phyloP scores from a whole-genome alignment of 2,888 invertebrate species.

The Dryobotodes eremita region DNA sequence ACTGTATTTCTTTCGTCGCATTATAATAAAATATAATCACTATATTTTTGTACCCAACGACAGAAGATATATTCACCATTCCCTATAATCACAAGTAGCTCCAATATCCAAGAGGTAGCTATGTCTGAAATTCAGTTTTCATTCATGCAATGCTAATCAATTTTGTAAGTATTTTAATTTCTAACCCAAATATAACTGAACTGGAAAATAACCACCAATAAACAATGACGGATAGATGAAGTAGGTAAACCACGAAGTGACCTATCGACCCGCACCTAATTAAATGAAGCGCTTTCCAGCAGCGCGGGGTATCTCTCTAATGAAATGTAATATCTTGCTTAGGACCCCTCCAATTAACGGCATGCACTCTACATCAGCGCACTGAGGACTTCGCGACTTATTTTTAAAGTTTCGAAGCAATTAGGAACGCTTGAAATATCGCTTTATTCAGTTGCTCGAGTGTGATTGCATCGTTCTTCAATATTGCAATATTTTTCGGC shows the following conservation, averaged over 20 bases:
- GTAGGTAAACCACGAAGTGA: conserved; percentile 51
- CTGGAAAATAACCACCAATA: conserved; percentile 24
- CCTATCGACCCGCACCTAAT: conserved; percentile 70
- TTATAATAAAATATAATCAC: neutral
- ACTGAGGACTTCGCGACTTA: conserved; percentile 28
- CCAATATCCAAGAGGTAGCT: neutral
- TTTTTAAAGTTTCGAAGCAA: conserved; percentile 36
- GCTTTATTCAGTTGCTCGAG: neutral
- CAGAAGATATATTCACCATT: neutral
- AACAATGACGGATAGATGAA: conserved; percentile 32
- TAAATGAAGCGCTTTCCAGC: conserved; percentile 71
- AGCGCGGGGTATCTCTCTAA: conserved; percentile 68
- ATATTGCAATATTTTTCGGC: conserved; percentile 3
- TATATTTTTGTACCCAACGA: neutral
- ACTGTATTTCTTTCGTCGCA: neutral
- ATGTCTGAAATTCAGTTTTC: neutral
- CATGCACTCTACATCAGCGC: conserved; percentile 57
- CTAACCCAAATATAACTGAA: conserved; percentile 14
- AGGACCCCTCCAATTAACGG: conserved; percentile 73
- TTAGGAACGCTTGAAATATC: conserved; percentile 25
- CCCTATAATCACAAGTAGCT: too few species aligned
- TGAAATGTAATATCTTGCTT: conserved; percentile 72
- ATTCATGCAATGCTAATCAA: neutral
- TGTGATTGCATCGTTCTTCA: conserved; percentile 1
- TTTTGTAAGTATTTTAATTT: neutral